A percentile compares a stretch with the other conserved stretches of the same genome.
phyloP scores from a whole-genome alignment of 2,113 vertebrate genomes.

The Seriola rivoliana region DNA sequence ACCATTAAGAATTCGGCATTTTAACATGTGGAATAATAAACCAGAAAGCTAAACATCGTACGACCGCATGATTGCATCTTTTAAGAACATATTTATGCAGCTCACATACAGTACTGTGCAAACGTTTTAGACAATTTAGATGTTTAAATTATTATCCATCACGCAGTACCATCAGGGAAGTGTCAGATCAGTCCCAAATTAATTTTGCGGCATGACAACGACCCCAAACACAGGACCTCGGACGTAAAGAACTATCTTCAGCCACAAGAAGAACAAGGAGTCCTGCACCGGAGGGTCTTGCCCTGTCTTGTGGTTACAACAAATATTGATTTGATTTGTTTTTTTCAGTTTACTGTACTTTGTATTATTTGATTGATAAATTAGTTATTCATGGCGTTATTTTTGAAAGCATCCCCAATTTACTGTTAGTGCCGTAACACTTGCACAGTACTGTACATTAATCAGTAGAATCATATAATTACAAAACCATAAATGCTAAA shows the following conservation, averaged over 20 bases:
- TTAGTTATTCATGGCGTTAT: not conserved
- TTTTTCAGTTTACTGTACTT: not conserved
- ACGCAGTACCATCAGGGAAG: not conserved
- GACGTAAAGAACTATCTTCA: too few relatives aligned
- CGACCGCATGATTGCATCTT: not conserved
- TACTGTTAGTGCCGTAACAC: too few relatives aligned
- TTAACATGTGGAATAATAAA: not conserved
- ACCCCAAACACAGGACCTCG: too few relatives aligned
- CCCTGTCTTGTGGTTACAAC: too few relatives aligned
- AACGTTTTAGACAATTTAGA: not conserved
- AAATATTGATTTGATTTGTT: not conserved
- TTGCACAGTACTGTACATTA: not conserved
- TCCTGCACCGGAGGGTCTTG: not conserved
- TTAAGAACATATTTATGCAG: not conserved
- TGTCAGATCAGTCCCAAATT: not conserved
- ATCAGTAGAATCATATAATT: not conserved
- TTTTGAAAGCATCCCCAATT: not conserved
- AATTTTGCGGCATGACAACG: not conserved
- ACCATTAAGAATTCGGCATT: not conserved
- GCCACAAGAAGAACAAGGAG: not conserved
- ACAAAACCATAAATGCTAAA: not conserved
- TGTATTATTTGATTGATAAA: not conserved
- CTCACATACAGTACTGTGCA: not conserved
- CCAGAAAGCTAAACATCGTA: not conserved
- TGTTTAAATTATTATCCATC: not conserved